Evolutionary conservation across 2,888 invertebrate species (phyloP), one percentile per base, ranked within the genome.

Genomic region (Limnephilus lunatus): DNA sequence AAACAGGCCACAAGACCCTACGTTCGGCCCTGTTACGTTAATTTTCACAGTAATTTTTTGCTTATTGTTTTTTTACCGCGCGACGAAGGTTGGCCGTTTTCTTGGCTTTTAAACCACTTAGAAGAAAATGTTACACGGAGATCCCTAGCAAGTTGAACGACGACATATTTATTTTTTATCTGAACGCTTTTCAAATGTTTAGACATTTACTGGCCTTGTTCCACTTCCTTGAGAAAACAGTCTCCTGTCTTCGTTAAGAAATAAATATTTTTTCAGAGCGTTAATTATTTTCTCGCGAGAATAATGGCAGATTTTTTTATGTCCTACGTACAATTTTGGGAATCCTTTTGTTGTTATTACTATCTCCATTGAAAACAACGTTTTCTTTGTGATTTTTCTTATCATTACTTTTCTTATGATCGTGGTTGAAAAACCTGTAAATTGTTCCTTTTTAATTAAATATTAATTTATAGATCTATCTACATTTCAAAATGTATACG

Each of bases 21-120:
- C 9, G 9, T 25, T 68, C 68, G n/a, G 25, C n/a, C 7, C 68
- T 68, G 68, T 68, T n/a, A 68, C 25, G 68, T 68, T 68, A 68
- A 68, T 68, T 68, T n/a, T 68, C 68, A 9, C 11, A n/a, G 25
- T 68, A 25, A 25, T 68, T n/a, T 25, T n/a, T 25, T 2, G 25
- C 25, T n/a, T 68, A 68, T 68, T 4, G 3, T 35, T 68, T 68
- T 68, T 68, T 68, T n/a, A 68, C 68, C 68, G 25, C 9, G 5
- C n/a, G 25, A 68, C 68, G 68, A 68, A n/a, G 68, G 68, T 25
- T 68, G 68, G 25, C 9, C 68, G 25, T 68, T 68, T 68, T 68
- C 68, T 83, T 44, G 86, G 86, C 86, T 86, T 44, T 44, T 86
- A 86, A 86, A 86, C 86, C 86, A 86, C 86, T 86, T 86, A 86